Evolutionary conservation across 2,888 invertebrate genomes (phyloP).

Genomic region (Andricus curvator): DNA sequence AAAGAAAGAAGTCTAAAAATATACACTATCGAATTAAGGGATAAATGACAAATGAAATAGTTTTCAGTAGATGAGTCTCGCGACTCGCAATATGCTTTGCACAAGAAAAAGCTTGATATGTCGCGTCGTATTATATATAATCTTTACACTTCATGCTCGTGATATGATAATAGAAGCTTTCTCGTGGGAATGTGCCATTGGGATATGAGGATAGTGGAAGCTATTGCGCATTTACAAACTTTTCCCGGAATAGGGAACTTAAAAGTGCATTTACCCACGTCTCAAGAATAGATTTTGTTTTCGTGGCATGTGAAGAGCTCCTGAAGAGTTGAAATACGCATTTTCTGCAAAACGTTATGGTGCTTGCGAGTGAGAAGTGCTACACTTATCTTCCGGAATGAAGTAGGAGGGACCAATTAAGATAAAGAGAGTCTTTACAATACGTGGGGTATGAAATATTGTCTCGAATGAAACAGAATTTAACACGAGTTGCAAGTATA

Average conservation of each 20-base stretch:
- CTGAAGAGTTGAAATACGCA: neutral
- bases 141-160: too few species aligned
- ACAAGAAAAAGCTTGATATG: too few species aligned
- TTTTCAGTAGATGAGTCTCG: neutral
- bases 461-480: neutral
- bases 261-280: neutral
- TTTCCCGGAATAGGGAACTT: neutral
- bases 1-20: neutral
- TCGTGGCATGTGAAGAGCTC: neutral
- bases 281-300: neutral
- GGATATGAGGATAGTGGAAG: neutral
- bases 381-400: neutral
- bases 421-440: neutral
- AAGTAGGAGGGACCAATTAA: conserved; percentile 3
- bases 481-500: neutral
- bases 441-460: neutral
- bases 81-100: too few species aligned
- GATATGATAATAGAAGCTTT: neutral
- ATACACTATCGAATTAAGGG: neutral
- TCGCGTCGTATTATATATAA: too few species aligned
- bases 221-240: neutral
- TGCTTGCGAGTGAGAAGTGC: neutral
- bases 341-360: neutral
- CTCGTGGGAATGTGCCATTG: neutral
- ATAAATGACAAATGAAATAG: neutral